These are phyloP conservation scores for Eucidaris tribuloides DNA, from an alignment of 35 echinoderm and acorn worm species.

Conservation along the genomic window DNA sequence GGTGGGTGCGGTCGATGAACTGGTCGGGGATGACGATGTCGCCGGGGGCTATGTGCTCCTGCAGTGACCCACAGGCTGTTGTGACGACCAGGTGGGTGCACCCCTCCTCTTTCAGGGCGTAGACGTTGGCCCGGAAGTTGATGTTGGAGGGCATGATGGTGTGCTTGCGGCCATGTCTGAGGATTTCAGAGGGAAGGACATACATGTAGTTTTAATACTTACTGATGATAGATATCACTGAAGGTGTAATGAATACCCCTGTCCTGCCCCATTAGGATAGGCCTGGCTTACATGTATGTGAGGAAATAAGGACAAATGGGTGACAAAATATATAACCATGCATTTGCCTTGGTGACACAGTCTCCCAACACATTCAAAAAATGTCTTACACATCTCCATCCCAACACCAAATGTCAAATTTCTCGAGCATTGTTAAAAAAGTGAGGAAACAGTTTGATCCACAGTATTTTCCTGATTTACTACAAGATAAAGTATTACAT, in stretches of 20 bases:
- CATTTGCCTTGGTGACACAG: background rate
- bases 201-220: background rate
- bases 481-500: too few relatives aligned
- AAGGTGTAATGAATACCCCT: too few relatives aligned
- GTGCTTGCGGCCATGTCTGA: conserved; percentile 81
- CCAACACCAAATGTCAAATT: too few relatives aligned
- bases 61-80: conserved; percentile 88
- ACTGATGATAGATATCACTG: too few relatives aligned
- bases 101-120: conserved; percentile 59
- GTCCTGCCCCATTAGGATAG: background rate
- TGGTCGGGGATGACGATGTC: conserved; percentile 79
- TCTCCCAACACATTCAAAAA: background rate
- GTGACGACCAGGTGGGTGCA: conserved; percentile 82
- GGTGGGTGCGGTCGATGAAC: conserved; percentile 88
- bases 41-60: conserved; percentile 79
- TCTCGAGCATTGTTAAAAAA: too few relatives aligned
- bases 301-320: background rate
- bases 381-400: too few relatives aligned
- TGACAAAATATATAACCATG: background rate
- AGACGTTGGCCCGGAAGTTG: conserved; percentile 90
- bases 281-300: background rate
- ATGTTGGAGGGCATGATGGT: conserved; percentile 68
- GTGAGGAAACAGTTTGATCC: too few relatives aligned
- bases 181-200: background rate
- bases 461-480: too few relatives aligned